Base-by-base conservation (phyloP, 2,113 vertebrate species). In the Corvus moneduloides region DNA sequence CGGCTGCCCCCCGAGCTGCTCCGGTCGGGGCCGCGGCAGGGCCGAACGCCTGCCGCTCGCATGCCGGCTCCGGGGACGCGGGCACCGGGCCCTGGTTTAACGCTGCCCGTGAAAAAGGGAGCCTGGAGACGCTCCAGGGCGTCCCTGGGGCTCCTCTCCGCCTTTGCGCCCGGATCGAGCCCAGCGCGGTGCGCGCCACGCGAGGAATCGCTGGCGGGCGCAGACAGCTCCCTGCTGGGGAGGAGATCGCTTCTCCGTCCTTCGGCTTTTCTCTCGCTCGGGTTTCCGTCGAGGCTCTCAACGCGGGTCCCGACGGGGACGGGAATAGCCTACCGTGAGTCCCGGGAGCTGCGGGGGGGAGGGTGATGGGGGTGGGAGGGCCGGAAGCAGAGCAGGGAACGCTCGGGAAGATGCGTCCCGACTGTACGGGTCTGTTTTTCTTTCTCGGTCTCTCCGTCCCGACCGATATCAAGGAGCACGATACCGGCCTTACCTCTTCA, bases 141-240 rank as follows among this genome's bases (percentile, higher is more conserved):
- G 3, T 24, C 54, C 18, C 54, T 7, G n/a, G n/a, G 39, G 16
- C 13, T 33, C 20, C 63, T 49, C 16, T 35, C 30, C 3, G 9
- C 27, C 51, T 37, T 39, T 5, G 66, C n/a, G 51, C 27, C 5
- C 23, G 23, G 62, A n/a, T 55, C 22, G 62, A 62, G 32, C n/a
- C n/a, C 67, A 23, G 67, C 33, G 30, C 59, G 6, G 72, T 26
- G 92, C 21, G 20, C n/a, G 10, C 85, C 22, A 0, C 16, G 46
- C 10, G 16, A 3, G 49, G n/a, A 17, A 16, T 21, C 9, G 37
- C 48, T 6, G 32, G 7, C 27, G 33, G 43, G 49, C 8, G 18
- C 72, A 10, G 43, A 13, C 7, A 13, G 1, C 16, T 41, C 55
- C 0, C 1, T 13, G 10, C 52, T 12, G n/a, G 16, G 19, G 7